Percentiles rank a stretch among this genome's conserved stretches.
Evolutionary conservation across 2,888 invertebrate genomes (phyloP).

Genomic region (Drosophila emarginata): DNA sequence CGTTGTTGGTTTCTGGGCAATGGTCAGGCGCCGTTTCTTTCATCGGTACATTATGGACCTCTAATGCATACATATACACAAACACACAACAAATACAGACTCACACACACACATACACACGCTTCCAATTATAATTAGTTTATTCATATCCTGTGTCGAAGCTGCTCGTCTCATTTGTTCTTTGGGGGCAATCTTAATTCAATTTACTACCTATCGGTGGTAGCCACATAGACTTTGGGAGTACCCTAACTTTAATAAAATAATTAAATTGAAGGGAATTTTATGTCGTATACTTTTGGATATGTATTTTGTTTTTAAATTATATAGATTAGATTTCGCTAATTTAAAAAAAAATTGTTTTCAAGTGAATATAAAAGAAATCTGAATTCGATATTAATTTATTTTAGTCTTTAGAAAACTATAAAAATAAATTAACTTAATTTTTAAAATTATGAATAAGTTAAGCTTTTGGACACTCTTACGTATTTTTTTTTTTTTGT

Average conservation of each 20-base stretch:
- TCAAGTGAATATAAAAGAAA: too few relatives aligned
- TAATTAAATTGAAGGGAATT: neutral
- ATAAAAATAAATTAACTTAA: too few relatives aligned
- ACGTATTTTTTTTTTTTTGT: too few relatives aligned
- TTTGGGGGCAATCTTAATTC: constrained; percentile 71
- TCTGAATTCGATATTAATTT: too few relatives aligned
- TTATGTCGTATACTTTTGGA: too few relatives aligned
- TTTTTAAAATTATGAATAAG: too few relatives aligned
- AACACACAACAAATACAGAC: constrained; percentile 2
- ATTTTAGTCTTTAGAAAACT: too few relatives aligned
- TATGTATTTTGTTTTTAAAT: too few relatives aligned
- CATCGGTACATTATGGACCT: constrained; percentile 58
- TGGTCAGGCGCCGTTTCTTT: constrained; percentile 56
- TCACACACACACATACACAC: constrained; percentile 13
- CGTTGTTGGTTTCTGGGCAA: constrained; percentile 33
- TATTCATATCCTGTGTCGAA: constrained; percentile 77
- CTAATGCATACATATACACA: constrained; percentile 61
- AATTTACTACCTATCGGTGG: constrained; percentile 61
- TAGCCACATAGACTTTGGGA: constrained; percentile 31
- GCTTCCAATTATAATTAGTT: constrained; percentile 72
- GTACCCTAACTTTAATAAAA: constrained; percentile 39
- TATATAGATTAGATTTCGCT: too few relatives aligned
- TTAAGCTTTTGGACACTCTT: too few relatives aligned
- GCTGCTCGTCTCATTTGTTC: constrained; percentile 70
- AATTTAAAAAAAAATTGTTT: too few relatives aligned